phyloP scores from a whole-genome alignment of 2,888 invertebrate genomes.

The Linnaemya tessellans region DNA sequence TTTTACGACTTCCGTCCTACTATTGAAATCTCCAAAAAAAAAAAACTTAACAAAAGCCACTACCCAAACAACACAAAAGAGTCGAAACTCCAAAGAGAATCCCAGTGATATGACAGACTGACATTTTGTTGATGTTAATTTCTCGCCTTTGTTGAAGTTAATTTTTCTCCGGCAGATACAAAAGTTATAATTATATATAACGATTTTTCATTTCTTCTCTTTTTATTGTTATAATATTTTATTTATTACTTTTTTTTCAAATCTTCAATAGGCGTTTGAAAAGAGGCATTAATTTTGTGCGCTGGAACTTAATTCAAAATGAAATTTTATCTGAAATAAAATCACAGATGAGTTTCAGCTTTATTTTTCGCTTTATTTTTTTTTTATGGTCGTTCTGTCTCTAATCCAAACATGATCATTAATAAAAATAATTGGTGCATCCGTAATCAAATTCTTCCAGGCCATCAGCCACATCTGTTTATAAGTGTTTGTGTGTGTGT shows the following conservation, averaged over 20 bases:
- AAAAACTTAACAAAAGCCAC: constrained; percentile 12
- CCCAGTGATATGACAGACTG: constrained; percentile 73
- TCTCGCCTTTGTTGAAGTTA: constrained; percentile 67
- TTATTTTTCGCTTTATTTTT: constrained; percentile 20
- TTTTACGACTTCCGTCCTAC: constrained; percentile 67
- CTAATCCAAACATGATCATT: constrained; percentile 69
- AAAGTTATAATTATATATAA: constrained; percentile 59
- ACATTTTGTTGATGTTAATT: constrained; percentile 75
- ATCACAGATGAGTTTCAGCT: constrained; percentile 33
- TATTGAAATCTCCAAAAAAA: constrained; percentile 9
- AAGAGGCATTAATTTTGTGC: constrained; percentile 42
- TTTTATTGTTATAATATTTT: no score
- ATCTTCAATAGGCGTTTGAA: constrained; percentile 19
- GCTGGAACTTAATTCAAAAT: constrained; percentile 15
- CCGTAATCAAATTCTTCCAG: constrained; percentile 27
- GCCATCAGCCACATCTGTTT: constrained; percentile 54
- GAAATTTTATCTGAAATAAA: constrained; percentile 46
- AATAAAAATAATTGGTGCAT: constrained; percentile 69
- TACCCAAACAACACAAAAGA: constrained; percentile 17
- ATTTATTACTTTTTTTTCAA: neutral
- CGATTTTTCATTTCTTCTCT: neutral
- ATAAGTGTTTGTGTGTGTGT: neutral
- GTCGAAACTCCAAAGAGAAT: constrained; percentile 42
- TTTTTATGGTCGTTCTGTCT: neutral
- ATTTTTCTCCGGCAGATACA: constrained; percentile 60